phyloP scores from a whole-genome alignment of 2,888 invertebrate species.

The Drosophila hamatofila region DNA sequence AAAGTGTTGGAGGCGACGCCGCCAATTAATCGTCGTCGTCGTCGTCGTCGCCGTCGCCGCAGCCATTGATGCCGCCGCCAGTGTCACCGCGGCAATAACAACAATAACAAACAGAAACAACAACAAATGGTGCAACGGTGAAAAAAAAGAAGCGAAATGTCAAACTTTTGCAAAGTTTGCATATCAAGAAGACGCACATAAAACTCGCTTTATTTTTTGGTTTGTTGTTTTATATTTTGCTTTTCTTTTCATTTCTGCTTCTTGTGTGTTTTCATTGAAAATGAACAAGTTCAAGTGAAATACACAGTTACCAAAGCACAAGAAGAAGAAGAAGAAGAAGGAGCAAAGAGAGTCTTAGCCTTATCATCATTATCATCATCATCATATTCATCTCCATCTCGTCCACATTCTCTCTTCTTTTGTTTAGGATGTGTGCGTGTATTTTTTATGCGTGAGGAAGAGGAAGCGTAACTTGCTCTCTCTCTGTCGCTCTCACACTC shows the following conservation, averaged over 20 bases:
- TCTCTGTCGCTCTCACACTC: conserved; percentile 14
- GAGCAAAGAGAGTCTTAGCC: conserved; percentile 38
- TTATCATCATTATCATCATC: conserved; percentile 31
- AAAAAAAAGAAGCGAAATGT: conserved; percentile 54
- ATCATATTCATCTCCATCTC: conserved; percentile 33
- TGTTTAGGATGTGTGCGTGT: conserved; percentile 58
- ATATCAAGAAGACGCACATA: conserved; percentile 49
- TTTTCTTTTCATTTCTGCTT: conserved; percentile 18
- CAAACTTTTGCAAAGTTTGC: conserved; percentile 58
- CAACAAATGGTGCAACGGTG: conserved; percentile 49
- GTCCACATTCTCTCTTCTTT: conserved; percentile 55
- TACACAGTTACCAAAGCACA: conserved; percentile 35
- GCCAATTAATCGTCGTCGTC: conserved; percentile 55
- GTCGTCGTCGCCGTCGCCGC: conserved; percentile 23
- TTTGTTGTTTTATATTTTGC: conserved; percentile 17
- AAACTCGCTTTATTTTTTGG: conserved; percentile 29
- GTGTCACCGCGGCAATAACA: conserved; percentile 52
- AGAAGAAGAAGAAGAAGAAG: conserved; percentile 21
- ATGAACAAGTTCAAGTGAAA: conserved; percentile 46
- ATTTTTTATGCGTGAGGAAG: conserved; percentile 56
- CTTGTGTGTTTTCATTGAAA: conserved; percentile 45
- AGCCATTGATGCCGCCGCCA: conserved; percentile 61
- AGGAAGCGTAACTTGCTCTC: conserved; percentile 43
- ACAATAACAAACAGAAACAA: conserved; percentile 39
- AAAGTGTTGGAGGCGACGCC: conserved; percentile 63